These are phyloP conservation scores for Passer montanus DNA, from an alignment of 2,113 vertebrate species.

Conservation along the genomic window DNA sequence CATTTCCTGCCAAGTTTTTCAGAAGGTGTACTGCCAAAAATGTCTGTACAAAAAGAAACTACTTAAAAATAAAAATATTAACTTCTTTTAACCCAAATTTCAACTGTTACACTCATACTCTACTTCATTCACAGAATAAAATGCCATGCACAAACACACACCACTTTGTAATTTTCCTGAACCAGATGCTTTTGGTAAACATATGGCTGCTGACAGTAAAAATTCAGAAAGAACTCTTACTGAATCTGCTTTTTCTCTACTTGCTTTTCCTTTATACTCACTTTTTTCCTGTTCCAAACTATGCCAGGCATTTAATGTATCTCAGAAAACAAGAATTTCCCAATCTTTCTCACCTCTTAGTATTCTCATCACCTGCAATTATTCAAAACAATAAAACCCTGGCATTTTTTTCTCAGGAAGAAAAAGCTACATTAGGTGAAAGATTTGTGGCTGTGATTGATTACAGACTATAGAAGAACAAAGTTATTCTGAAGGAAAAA, in stretches of 20 bases:
- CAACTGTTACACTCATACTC: neutral
- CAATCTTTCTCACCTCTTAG: neutral
- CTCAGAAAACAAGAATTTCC: constrained; percentile 38
- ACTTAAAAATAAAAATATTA: neutral
- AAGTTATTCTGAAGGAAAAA: constrained; percentile 32
- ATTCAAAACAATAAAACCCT: neutral
- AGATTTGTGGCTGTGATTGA: constrained; percentile 5
- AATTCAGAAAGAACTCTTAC: neutral
- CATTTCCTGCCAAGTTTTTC: constrained; percentile 24
- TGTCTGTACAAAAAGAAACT: constrained; percentile 12
- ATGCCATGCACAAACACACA: neutral
- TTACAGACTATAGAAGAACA: constrained; percentile 2
- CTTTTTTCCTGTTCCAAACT: constrained; percentile 20
- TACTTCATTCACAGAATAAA: constrained; percentile 1
- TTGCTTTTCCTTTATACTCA: neutral
- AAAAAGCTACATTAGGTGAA: neutral
- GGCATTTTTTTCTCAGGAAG: neutral
- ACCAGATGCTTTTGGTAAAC: constrained; percentile 36
- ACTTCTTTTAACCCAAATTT: neutral
- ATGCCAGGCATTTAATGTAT: neutral
- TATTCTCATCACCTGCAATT: constrained; percentile 8
- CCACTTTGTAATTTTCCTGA: neutral
- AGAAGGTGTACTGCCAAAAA: constrained; percentile 49
- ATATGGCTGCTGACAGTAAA: constrained; percentile 4
- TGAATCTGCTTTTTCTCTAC: neutral